Conservation (phyloP, 2,113 vertebrate genomes). For the Nothoprocta perdicaria region DNA sequence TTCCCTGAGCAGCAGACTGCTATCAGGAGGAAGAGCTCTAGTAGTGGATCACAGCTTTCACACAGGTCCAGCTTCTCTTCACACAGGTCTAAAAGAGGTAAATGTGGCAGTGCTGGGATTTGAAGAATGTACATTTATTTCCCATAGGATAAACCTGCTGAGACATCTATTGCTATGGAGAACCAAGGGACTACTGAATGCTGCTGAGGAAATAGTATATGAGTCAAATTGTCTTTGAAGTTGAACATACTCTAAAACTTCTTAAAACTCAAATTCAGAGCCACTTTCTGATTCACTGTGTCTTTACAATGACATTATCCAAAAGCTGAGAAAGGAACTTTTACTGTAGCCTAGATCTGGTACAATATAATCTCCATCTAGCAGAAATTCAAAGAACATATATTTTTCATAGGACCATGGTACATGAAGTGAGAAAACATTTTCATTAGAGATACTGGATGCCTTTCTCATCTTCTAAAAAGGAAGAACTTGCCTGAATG, state of each 20-base stretch:
- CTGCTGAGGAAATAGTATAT: neutral
- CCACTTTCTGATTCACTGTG: slow-evolving; percentile 34
- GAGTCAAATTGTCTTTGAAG: slow-evolving; percentile 1
- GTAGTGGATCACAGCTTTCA: slow-evolving; percentile 84
- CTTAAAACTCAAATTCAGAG: slow-evolving; percentile 31
- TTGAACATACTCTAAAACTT: slow-evolving; percentile 25
- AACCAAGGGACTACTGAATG: neutral
- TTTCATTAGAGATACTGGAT: neutral
- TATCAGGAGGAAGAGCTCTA: slow-evolving; percentile 87
- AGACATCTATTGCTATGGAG: neutral
- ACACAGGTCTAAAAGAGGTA: slow-evolving; percentile 90
- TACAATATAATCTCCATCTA: slow-evolving; percentile 1
- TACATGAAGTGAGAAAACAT: neutral
- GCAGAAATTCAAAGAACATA: slow-evolving; percentile 21
- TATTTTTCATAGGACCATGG: neutral
- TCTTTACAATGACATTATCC: slow-evolving; percentile 11
- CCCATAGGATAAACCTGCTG: neutral
- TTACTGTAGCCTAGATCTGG: neutral
- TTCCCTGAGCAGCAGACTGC: slow-evolving; percentile 84
- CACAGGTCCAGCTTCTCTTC: slow-evolving; percentile 87
- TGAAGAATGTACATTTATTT: neutral
- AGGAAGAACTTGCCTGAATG: neutral
- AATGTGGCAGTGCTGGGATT: neutral
- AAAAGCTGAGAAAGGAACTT: slow-evolving; percentile 32
- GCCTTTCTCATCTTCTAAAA: neutral